Conservation (phyloP, 2,888 invertebrate species). For the Sphaerophoria taeniata region DNA sequence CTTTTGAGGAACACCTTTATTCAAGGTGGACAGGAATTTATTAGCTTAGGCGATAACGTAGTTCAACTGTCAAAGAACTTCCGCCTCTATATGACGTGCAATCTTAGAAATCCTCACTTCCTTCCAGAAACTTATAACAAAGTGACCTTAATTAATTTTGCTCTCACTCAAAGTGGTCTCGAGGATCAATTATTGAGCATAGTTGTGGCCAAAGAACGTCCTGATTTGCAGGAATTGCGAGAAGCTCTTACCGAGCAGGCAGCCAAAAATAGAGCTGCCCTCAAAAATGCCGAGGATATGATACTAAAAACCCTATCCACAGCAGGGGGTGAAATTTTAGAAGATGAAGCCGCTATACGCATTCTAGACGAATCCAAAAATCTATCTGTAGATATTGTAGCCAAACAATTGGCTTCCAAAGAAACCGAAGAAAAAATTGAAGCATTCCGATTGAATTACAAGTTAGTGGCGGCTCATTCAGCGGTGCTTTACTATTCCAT, state of each 20-base stretch:
- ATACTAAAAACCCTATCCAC: constrained; percentile 93
- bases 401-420: constrained; percentile 93
- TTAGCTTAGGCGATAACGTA: constrained; percentile 93
- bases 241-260: constrained; percentile 91
- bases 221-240: constrained; percentile 93
- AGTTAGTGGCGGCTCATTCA: constrained; percentile 93
- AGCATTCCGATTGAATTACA: constrained; percentile 90
- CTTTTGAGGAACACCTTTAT: constrained; percentile 90
- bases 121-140: constrained; percentile 95
- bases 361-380: constrained; percentile 93
- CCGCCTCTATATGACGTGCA: constrained; percentile 93
- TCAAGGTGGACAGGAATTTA: constrained; percentile 89
- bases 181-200: constrained; percentile 93
- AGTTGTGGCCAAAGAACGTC: constrained; percentile 94
- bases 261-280: constrained; percentile 90
- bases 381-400: constrained; percentile 91
- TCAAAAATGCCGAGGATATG: constrained; percentile 94
- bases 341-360: constrained; percentile 94
- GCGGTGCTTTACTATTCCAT: constrained; percentile 95
- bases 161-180: constrained; percentile 89
- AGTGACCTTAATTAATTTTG: constrained; percentile 93
- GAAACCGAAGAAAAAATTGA: constrained; percentile 93
- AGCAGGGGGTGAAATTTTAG: constrained; percentile 93
- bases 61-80: constrained; percentile 92
- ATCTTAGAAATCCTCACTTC: constrained; percentile 94